Conservation (phyloP, 2,797 vertebrate species). For the Microchirus variegatus region DNA sequence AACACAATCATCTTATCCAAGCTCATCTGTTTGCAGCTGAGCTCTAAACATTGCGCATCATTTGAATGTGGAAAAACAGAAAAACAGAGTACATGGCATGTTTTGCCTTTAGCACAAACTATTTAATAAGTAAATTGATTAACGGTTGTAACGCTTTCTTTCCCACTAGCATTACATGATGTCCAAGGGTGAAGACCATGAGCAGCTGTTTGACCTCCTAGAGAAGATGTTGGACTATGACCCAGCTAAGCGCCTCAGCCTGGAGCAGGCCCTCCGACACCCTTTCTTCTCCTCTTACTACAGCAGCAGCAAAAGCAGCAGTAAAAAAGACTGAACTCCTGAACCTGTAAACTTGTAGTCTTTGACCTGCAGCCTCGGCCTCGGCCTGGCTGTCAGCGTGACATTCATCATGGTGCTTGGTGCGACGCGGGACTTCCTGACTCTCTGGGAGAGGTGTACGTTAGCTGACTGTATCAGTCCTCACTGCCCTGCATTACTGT, state of each 20-base stretch:
- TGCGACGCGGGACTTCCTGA: slow-evolving; percentile 32
- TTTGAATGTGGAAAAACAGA: too few relatives aligned
- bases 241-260: slow-evolving; percentile 82
- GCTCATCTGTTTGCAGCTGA: too few relatives aligned
- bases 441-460: slow-evolving; percentile 71
- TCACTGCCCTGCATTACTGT: slow-evolving; percentile 70
- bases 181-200: slow-evolving; percentile 82
- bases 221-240: slow-evolving; percentile 90
- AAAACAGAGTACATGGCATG: too few relatives aligned
- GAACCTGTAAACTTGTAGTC: slow-evolving; percentile 2
- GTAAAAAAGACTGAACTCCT: slow-evolving; percentile 37
- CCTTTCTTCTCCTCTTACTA: slow-evolving; percentile 82
- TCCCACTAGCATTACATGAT: slow-evolving; percentile 83
- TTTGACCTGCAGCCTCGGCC: slow-evolving; percentile 13
- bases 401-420: slow-evolving; percentile 9
- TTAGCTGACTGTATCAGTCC: slow-evolving; percentile 91
- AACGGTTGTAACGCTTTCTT: not conserved
- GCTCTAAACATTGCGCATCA: too few relatives aligned
- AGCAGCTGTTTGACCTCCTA: slow-evolving; percentile 87
- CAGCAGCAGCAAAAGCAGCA: slow-evolving; percentile 34
- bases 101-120: too few relatives aligned
- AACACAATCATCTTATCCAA: too few relatives aligned
- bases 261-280: slow-evolving; percentile 85
- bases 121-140: not conserved
- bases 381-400: slow-evolving; percentile 21